phyloP scores from a whole-genome alignment of 2,888 invertebrate species.

The Eilema depressum region DNA sequence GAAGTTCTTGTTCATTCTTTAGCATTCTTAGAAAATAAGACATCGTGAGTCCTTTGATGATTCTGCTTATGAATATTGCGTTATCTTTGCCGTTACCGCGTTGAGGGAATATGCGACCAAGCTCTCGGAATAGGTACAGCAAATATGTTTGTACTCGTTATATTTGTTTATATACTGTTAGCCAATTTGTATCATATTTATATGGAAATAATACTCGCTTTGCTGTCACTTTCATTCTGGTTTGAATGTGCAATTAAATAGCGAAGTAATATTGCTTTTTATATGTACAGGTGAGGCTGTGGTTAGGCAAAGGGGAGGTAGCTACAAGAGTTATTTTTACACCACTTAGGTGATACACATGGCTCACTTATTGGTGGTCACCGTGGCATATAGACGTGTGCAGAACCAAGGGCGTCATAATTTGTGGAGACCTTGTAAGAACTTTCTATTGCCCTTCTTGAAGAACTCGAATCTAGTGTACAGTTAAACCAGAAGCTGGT shows the following conservation, averaged over 20 bases:
- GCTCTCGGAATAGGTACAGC: constrained; percentile 56
- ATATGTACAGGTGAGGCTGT: not conserved
- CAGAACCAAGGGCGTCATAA: too few relatives aligned
- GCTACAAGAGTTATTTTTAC: not conserved
- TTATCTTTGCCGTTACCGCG: constrained; percentile 64
- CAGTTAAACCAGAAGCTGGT: constrained; percentile 1
- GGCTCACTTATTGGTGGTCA: too few relatives aligned
- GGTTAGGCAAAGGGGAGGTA: not conserved
- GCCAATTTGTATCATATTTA: constrained; percentile 35
- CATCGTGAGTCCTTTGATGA: constrained; percentile 73
- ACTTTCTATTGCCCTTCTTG: too few relatives aligned
- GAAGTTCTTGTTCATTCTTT: constrained; percentile 40
- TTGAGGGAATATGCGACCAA: constrained; percentile 54
- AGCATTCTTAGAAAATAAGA: constrained; percentile 38
- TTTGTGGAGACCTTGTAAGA: too few relatives aligned
- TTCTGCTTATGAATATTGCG: constrained; percentile 80
- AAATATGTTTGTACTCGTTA: constrained; percentile 46
- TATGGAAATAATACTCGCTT: constrained; percentile 28
- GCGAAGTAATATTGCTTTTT: not conserved
- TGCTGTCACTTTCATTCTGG: constrained; percentile 14
- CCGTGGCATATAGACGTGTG: too few relatives aligned
- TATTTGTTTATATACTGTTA: constrained; percentile 44
- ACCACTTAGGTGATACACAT: not conserved
- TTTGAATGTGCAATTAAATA: not conserved
- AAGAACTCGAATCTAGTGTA: not conserved